A percentile compares a stretch with the other conserved stretches of the same genome.
Conservation (phyloP, 2,113 vertebrate species). For the Hemichromis elongatus region DNA sequence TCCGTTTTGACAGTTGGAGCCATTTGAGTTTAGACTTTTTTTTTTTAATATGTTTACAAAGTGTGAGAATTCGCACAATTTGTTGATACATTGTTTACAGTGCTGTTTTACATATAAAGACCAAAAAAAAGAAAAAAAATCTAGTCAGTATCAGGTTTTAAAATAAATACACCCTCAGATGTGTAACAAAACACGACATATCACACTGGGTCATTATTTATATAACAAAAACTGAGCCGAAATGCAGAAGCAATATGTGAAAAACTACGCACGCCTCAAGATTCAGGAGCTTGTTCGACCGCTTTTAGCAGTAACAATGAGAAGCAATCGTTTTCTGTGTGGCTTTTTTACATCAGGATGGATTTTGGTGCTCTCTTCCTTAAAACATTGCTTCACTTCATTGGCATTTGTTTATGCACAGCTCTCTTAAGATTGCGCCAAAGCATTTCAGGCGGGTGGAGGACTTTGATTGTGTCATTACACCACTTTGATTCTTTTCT, state of each 20-base stretch:
- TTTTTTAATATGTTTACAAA: not conserved
- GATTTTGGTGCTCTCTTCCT: not conserved
- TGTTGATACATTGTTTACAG: not conserved
- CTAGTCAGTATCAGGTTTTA: not conserved
- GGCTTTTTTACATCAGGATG: not conserved
- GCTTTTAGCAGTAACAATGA: not conserved
- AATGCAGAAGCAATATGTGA: not conserved
- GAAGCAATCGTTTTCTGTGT: not conserved
- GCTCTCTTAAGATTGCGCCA: not conserved
- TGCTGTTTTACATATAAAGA: not conserved
- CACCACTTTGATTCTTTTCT: not conserved
- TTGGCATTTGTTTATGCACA: not conserved
- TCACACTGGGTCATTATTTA: not conserved
- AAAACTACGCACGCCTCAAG: not conserved
- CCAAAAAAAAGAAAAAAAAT: not conserved
- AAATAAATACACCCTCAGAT: not conserved
- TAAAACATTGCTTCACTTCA: not conserved
- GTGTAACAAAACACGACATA: not conserved
- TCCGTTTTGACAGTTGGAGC: not conserved
- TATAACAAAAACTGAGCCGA: not conserved
- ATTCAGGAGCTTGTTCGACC: not conserved
- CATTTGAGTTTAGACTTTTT: not conserved
- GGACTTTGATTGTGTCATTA: not conserved
- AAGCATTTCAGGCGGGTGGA: fast-evolving
- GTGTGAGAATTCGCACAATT: not conserved